Conservation (phyloP, 1,140 invertebrate genomes). For the Bombus cullumanus region DNA sequence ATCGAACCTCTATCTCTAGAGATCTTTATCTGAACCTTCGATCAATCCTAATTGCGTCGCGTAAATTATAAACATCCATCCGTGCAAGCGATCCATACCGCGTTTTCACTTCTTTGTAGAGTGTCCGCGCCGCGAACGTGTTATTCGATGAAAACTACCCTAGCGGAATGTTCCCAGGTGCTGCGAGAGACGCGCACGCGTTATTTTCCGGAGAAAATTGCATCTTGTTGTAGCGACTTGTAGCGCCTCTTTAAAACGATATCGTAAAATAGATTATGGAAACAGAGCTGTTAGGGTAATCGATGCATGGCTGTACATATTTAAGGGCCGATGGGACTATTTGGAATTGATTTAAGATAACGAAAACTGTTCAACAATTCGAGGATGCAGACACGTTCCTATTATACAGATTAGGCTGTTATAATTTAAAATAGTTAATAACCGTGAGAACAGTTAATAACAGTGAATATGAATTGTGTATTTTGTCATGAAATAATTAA, state of each 20-base stretch:
- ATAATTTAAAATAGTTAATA: background rate
- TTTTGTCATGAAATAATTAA: background rate
- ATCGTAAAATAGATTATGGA: background rate
- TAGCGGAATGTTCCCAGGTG: constrained; percentile 9
- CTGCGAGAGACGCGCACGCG: background rate
- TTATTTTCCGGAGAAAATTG: background rate
- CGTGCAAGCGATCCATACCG: no score
- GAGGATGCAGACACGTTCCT: background rate
- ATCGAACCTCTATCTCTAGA: background rate
- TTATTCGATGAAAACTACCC: background rate
- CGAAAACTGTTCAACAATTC: background rate
- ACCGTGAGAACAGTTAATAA: no score
- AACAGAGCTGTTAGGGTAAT: background rate
- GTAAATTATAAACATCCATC: background rate
- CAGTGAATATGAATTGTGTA: background rate
- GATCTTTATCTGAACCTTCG: background rate
- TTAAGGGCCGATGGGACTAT: background rate
- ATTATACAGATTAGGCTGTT: no score
- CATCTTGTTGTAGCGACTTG: background rate
- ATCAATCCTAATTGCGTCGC: background rate
- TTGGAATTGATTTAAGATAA: background rate
- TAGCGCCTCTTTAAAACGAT: background rate
- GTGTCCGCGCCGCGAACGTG: background rate
- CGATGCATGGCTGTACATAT: background rate
- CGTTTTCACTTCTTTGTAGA: background rate